Percentiles rank a stretch among this genome's conserved stretches.
Conservation (phyloP, 2,888 invertebrate species). For the Cataglyphis cursor region DNA sequence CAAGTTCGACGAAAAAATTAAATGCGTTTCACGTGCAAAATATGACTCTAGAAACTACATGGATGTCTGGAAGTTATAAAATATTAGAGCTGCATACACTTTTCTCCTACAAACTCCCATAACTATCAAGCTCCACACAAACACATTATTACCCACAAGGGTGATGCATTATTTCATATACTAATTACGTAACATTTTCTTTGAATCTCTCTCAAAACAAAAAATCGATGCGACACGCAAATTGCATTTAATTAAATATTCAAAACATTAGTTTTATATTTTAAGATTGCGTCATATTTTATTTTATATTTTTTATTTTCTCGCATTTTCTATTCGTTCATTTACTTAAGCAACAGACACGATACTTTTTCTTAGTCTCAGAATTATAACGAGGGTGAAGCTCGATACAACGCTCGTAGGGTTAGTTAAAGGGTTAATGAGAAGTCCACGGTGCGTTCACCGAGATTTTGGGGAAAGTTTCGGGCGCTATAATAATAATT, state of each 20-base stretch:
- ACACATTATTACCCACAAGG: conserved; percentile 36
- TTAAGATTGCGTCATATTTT: neutral
- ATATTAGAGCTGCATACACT: conserved; percentile 17
- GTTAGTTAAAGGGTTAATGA: conserved; percentile 23
- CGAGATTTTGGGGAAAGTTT: conserved; percentile 17
- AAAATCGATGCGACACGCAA: neutral
- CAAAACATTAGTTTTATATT: neutral
- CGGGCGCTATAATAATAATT: conserved; percentile 17
- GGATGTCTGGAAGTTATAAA: conserved; percentile 32
- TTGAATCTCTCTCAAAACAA: neutral
- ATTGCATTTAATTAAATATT: neutral
- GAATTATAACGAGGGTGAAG: conserved; percentile 13
- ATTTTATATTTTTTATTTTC: neutral
- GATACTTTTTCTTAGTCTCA: neutral
- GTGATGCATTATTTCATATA: neutral
- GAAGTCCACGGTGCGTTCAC: neutral
- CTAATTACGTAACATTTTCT: no score
- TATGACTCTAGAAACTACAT: neutral
- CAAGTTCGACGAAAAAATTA: conserved; percentile 42
- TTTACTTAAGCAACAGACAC: neutral
- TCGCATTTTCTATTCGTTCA: neutral
- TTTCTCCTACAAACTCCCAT: conserved; percentile 13
- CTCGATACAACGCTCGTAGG: neutral
- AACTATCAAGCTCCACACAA: neutral
- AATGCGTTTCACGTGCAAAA: conserved; percentile 10